Evolutionary conservation across 2,113 vertebrate species (phyloP).

Genomic region (Salvator merianae): DNA sequence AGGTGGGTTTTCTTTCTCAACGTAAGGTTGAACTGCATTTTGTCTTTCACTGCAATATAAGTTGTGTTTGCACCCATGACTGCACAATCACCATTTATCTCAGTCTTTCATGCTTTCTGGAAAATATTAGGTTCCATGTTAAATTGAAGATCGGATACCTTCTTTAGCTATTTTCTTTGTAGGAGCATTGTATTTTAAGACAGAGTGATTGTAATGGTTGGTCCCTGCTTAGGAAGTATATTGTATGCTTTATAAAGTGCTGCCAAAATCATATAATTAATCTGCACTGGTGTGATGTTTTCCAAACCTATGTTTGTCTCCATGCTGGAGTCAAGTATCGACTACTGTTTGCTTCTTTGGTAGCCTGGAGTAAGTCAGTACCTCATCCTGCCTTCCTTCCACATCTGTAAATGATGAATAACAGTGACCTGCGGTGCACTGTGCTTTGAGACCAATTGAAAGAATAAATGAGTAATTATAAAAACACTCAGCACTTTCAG

Average conservation of each 20-base stretch:
- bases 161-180: not conserved
- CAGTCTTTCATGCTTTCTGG: conserved; percentile 20
- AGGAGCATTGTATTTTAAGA: conserved; percentile 24
- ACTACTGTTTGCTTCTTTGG: not conserved
- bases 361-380: not conserved
- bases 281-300: conserved; percentile 9
- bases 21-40: conserved; percentile 11
- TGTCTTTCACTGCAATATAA: not conserved
- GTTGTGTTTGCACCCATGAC: conserved; percentile 14
- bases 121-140: conserved; percentile 26
- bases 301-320: not conserved
- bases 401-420: not conserved
- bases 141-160: not conserved
- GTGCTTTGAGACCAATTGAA: not conserved
- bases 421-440: not conserved
- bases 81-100: conserved; percentile 24
- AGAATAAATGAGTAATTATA: not conserved
- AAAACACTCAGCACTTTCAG: not conserved
- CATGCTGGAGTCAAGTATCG: conserved; percentile 17
- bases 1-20: conserved; percentile 10
- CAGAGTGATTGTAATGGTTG: not conserved
- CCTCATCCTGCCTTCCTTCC: not conserved
- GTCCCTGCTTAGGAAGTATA: not conserved
- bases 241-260: not conserved
- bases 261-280: not conserved